Percentiles rank a stretch among this genome's conserved stretches.
Conservation (phyloP, 2,888 invertebrate species). For the Aleiodes alternator region DNA sequence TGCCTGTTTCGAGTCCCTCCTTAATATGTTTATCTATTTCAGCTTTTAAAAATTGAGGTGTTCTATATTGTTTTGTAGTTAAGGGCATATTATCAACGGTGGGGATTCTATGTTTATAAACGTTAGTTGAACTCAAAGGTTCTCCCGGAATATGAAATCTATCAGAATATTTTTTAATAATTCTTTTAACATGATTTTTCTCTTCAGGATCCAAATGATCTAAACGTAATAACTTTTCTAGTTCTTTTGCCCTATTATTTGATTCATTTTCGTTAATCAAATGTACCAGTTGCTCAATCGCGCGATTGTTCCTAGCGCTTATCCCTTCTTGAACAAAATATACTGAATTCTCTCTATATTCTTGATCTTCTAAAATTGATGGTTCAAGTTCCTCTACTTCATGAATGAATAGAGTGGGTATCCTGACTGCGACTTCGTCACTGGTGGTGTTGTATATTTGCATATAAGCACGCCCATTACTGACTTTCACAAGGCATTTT, state of each 20-base stretch:
- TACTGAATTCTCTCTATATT: background rate
- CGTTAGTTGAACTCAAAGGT: conserved; percentile 5
- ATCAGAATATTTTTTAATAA: conserved; percentile 10
- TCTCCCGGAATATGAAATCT: conserved; percentile 11
- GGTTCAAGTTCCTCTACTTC: too few species aligned
- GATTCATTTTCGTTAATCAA: background rate
- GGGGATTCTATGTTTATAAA: conserved; percentile 6
- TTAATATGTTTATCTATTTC: conserved; percentile 14
- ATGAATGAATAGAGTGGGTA: too few species aligned
- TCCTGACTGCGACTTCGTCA: background rate
- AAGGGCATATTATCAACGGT: conserved; percentile 3
- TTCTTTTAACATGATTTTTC: background rate
- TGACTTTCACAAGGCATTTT: too few species aligned
- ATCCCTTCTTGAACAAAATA: background rate
- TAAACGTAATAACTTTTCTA: background rate
- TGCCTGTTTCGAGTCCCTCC: conserved; percentile 1
- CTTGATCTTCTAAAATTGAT: background rate
- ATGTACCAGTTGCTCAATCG: background rate
- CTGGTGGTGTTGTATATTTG: background rate
- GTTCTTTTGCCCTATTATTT: background rate
- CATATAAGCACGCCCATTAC: background rate
- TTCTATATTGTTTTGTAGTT: conserved; percentile 19
- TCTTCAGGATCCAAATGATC: background rate
- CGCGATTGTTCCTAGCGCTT: background rate
- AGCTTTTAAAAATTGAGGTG: background rate